A percentile compares a stretch with the other conserved stretches of the same genome.
These are phyloP conservation scores for Dromococcyx pavoninus DNA, from an alignment of 2,797 vertebrate genomes.

Conservation along the genomic window DNA sequence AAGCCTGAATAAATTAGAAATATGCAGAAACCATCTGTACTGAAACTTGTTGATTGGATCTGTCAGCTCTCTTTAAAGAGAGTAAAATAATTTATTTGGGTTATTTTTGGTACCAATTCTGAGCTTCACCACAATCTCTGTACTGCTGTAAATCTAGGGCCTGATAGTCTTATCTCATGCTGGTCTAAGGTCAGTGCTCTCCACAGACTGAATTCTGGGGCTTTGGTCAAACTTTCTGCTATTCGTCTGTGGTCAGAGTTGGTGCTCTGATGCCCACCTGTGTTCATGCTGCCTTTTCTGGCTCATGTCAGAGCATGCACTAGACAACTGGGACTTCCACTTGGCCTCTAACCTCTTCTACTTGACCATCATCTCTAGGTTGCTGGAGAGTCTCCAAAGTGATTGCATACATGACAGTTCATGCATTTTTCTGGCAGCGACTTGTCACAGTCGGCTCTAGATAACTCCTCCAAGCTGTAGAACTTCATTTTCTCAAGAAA, in stretches of 20 bases:
- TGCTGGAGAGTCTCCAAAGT: neutral
- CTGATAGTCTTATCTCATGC: neutral
- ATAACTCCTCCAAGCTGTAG: neutral
- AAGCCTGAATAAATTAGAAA: constrained; percentile 53
- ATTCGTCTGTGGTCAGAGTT: rapidly evolving
- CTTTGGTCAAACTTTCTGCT: neutral
- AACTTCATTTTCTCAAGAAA: neutral
- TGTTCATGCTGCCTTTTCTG: neutral
- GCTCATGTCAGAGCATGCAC: neutral
- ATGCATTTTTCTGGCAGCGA: neutral
- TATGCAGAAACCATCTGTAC: constrained; percentile 34
- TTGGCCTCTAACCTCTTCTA: neutral
- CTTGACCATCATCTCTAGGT: neutral
- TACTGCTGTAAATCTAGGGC: neutral
- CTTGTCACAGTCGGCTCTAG: neutral
- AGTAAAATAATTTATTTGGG: neutral
- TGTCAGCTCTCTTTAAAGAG: constrained; percentile 1
- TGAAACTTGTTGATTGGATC: constrained; percentile 44
- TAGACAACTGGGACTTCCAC: neutral
- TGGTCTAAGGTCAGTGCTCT: neutral
- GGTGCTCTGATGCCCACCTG: neutral
- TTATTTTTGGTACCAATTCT: constrained; percentile 7
- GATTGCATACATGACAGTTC: neutral
- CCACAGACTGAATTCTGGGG: neutral
- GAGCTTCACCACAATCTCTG: neutral